These are phyloP conservation scores for Erethizon dorsatum DNA, from an alignment of 2,797 vertebrate species.

Conservation along the genomic window DNA sequence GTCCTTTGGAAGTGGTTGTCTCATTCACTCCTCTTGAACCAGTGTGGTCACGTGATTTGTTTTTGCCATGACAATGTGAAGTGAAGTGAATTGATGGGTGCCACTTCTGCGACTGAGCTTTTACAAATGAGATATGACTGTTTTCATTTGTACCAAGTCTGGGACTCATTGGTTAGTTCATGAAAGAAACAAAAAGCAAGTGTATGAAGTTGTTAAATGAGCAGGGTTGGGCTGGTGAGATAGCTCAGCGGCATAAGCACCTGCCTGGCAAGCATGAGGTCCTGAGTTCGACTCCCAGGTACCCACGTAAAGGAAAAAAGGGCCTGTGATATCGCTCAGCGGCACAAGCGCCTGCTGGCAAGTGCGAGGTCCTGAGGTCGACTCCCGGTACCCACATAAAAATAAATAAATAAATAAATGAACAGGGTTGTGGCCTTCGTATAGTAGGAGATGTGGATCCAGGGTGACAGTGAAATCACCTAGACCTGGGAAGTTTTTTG, in stretches of 20 bases:
- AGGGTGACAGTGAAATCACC: background rate
- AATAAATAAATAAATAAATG: background rate
- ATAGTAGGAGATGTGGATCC: background rate
- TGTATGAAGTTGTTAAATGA: background rate
- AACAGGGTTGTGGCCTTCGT: background rate
- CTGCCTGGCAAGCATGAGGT: too few species aligned
- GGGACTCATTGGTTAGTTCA: background rate
- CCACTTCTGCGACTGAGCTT: background rate
- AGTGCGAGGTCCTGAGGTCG: too few species aligned
- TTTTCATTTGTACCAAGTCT: background rate
- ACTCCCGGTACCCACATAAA: too few species aligned
- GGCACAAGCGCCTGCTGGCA: too few species aligned
- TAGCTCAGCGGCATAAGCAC: too few species aligned
- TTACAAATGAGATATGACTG: conserved; percentile 16
- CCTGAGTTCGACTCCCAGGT: too few species aligned
- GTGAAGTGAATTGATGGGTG: background rate
- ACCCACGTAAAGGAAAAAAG: too few species aligned
- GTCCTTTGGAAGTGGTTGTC: background rate
- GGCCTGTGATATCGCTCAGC: too few species aligned
- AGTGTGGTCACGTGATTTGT: background rate
- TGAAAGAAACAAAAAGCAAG: background rate
- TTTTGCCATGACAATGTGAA: conserved; percentile 1
- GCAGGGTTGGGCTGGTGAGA: background rate
- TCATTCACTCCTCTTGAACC: background rate
- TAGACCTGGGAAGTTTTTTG: background rate